Evolutionary conservation across 1,140 invertebrate genomes (phyloP), one percentile per base, ranked within the genome.

Genomic region (Periplaneta americana): DNA sequence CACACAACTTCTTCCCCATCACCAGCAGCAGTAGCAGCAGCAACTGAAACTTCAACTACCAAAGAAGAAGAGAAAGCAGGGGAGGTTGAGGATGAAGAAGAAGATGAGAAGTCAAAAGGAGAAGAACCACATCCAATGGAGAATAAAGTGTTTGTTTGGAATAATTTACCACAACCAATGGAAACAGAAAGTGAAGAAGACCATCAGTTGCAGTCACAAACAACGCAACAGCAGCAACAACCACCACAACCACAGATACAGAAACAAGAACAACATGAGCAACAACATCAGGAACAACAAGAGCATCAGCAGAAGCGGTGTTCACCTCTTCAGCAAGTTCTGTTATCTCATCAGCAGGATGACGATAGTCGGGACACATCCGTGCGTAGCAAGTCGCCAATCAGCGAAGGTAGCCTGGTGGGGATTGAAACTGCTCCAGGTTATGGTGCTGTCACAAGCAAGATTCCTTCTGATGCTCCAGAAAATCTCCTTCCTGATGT

Each of bases 131-230:
- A 94, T 88, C 93, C 93, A 0, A 93, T 94, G 92, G 93, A 95
- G 86, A 93, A 94, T 85, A 91, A 92, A 75, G 93, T 94, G 34
- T 95, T 94, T 87, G 93, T 95, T 22, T 95, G 94, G 94, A 93
- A 93, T 85, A 91, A 91, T 82, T 87, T 90, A 78, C 82, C 86
- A 75, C 88, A 91, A 18, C 85, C 86, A 87, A 80, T 86, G 86
- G 79, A 87, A 87, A 79, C 66, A 85, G 34, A 80, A 82, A n/a
- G 28, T 28, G 83, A 84, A 28, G 81, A 83, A 4, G 74, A 66
- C 11, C 48, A 28, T 28, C 48, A 17, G 79, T 17, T 10, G 18
- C 75, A 33, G 75, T 22, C 5, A 9, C 83, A 34, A 75, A 31
- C 31, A 80, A 76, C 33, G 78, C 34, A 28, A 34, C 31, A 34